Conservation (phyloP, 2,888 invertebrate species). For the Caenorhabditis panamensis region DNA sequence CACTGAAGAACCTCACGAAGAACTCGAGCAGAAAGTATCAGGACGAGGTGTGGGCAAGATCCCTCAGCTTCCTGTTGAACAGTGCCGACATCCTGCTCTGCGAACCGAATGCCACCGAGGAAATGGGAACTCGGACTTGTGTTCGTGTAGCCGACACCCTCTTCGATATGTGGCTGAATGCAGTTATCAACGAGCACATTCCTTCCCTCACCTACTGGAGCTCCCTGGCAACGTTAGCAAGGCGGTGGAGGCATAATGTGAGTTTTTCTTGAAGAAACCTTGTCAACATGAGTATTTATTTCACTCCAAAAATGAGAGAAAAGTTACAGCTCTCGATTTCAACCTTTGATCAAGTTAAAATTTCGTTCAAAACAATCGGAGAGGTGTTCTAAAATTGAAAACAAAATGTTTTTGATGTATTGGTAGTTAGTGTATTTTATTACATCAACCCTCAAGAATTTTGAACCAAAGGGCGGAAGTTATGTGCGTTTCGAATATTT, state of each 20-base stretch:
- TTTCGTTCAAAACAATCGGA: not conserved
- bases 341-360: too few relatives aligned
- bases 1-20: constrained; percentile 62
- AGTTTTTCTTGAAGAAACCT: constrained; percentile 35
- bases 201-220: constrained; percentile 79
- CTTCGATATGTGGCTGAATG: constrained; percentile 77
- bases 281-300: too few relatives aligned
- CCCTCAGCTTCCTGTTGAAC: constrained; percentile 75
- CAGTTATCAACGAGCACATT: constrained; percentile 76
- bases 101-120: constrained; percentile 73
- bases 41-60: constrained; percentile 77
- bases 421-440: too few relatives aligned
- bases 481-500: too few relatives aligned
- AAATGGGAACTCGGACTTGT: constrained; percentile 74
- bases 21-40: constrained; percentile 69
- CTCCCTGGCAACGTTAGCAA: constrained; percentile 70
- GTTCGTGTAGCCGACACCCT: constrained; percentile 75
- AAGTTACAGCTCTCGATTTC: too few relatives aligned
- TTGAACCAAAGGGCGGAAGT: too few relatives aligned
- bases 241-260: constrained; percentile 77
- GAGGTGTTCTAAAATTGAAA: not conserved
- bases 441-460: not conserved
- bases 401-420: too few relatives aligned
- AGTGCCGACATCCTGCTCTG: constrained; percentile 73
- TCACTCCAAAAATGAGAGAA: too few relatives aligned